Evolutionary conservation across 1,140 invertebrate genomes (phyloP).

Genomic region (Ips nitidus): DNA sequence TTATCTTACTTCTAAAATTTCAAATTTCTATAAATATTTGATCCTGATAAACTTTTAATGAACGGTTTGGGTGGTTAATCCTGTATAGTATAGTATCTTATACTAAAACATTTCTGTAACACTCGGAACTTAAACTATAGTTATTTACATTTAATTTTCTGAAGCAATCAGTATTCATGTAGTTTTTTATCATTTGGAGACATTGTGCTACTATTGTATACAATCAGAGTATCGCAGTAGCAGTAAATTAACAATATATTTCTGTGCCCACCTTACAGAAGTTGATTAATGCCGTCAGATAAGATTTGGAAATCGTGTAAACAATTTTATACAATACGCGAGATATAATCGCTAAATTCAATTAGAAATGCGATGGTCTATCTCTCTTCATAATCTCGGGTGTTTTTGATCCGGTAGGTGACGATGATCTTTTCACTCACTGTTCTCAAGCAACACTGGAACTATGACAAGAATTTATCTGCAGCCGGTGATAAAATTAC

Average conservation of each 20-base stretch:
- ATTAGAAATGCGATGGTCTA: slow-evolving; percentile 11
- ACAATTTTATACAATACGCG: slow-evolving; percentile 25
- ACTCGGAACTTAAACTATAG: no score
- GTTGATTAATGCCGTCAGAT: slow-evolving; percentile 15
- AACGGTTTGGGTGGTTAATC: no score
- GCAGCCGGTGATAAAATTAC: neutral
- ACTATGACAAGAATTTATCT: neutral
- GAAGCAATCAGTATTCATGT: no score
- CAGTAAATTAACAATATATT: neutral
- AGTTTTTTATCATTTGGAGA: no score
- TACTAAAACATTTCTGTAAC: no score
- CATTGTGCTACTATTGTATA: no score
- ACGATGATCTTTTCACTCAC: slow-evolving; percentile 1
- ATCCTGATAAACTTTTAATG: no score
- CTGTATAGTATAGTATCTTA: no score
- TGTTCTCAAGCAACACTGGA: neutral
- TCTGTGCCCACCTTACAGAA: neutral
- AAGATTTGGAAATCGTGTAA: slow-evolving; percentile 22
- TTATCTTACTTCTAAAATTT: no score
- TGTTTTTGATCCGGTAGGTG: slow-evolving; percentile 5
- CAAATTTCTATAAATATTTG: no score
- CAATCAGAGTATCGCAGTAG: no score
- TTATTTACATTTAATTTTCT: no score
- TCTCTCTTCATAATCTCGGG: slow-evolving; percentile 14
- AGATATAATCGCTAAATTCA: slow-evolving; percentile 22